phyloP scores from a whole-genome alignment of 2,113 vertebrate genomes.

The Gyps fulvus region DNA sequence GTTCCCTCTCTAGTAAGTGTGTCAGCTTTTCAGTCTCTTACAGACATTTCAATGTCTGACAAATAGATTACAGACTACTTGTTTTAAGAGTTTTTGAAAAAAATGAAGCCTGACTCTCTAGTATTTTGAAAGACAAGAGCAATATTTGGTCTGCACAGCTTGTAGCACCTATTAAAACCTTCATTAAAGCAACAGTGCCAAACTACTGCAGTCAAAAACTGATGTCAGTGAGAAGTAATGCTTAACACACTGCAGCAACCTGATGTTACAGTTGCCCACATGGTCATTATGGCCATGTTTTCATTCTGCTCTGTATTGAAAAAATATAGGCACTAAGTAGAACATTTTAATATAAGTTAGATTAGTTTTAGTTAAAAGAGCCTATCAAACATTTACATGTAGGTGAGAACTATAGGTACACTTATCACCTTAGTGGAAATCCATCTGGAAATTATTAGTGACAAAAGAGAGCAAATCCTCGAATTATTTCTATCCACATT shows the following conservation, averaged over 20 bases:
- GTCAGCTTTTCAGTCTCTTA: not conserved
- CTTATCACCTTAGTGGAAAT: not conserved
- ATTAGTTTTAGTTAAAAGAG: not conserved
- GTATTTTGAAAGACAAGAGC: not conserved
- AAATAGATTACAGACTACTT: not conserved
- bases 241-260: not conserved
- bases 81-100: not conserved
- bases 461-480: not conserved
- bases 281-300: not conserved
- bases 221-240: not conserved
- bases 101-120: not conserved
- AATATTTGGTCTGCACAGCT: not conserved
- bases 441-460: not conserved
- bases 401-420: not conserved
- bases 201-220: not conserved
- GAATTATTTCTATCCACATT: not conserved
- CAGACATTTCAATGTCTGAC: not conserved
- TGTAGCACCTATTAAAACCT: not conserved
- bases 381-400: not conserved
- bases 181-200: not conserved
- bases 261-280: not conserved
- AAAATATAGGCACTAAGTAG: not conserved
- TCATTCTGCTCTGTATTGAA: not conserved
- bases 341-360: not conserved
- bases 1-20: not conserved